Evolutionary conservation across 2,113 vertebrate genomes (phyloP), one percentile per base, ranked within the genome.

Genomic region (Ceratotherium simum): DNA sequence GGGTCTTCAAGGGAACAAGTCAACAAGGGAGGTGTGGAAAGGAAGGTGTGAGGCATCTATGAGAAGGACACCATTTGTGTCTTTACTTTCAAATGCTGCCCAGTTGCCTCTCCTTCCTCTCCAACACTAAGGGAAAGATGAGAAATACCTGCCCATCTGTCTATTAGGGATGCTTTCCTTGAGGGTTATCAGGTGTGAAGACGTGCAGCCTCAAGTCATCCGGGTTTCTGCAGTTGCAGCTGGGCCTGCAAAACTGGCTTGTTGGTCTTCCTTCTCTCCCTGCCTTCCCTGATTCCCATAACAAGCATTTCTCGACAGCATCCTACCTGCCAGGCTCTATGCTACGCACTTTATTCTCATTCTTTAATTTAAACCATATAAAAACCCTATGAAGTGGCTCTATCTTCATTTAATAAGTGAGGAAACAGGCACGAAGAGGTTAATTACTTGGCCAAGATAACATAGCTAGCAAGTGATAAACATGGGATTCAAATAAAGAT

Each of bases 291-390:
- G 54, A 94, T 51, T 82, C 31, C 13, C 79, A 21, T 62, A 73
- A 21, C 18, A 12, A 42, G 39, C 10, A 48, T 81, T 81, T 91
- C 51, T 65, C 91, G 46, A 91, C 3, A 72, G 58, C 46, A 39
- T 27, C 20, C 21, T 51, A 73, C 8, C 56, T 75, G 39, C 5
- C 27, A 62, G 62, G 23, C 39, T 79, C 20, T 12, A 31, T 33
- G 33, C 20, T 80, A 75, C 69, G 17, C 25, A 33, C 7, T 92
- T 72, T 39, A 89, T 75, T 93, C 90, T 85, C 25, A 90, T 86
- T 81, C 80, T 90, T 75, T 91, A 11, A 65, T n/a, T 87, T 85
- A 92, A 92, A 67, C 12, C 17, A 72, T 62, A 96, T 31, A 91
- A 83, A 91, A 86, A 29, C n/a, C 1, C 33, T 76, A 67, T 36